A percentile compares a stretch with the other conserved stretches of the same genome.
Conservation (phyloP, 1,140 invertebrate genomes). For the Kradibia gibbosae region DNA sequence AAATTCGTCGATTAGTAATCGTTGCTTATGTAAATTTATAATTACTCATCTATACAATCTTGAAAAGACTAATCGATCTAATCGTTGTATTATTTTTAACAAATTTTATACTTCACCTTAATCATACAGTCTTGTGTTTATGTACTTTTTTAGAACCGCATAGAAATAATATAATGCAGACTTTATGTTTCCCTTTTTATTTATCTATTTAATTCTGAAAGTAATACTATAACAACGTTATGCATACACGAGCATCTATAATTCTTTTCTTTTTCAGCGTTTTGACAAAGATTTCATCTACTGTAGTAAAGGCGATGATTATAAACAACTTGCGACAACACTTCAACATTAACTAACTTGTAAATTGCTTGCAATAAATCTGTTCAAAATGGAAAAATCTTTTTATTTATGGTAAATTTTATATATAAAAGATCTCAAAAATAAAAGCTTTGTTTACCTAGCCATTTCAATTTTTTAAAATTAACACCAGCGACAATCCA, state of each 20-base stretch:
- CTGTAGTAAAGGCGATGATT: constrained; percentile 26
- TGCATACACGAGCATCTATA: not conserved
- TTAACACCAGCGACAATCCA: not conserved
- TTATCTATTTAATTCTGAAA: constrained; percentile 5
- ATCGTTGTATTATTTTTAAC: constrained; percentile 3
- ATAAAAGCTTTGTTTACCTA: constrained; percentile 8
- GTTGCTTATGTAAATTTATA: not conserved
- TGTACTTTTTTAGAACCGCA: not conserved
- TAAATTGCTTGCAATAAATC: constrained; percentile 20
- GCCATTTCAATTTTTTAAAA: not conserved
- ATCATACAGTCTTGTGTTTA: constrained; percentile 16
- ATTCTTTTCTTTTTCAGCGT: not conserved
- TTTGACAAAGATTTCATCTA: constrained; percentile 4
- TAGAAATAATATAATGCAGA: constrained; percentile 11
- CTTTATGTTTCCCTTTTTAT: not conserved
- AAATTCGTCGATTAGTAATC: not conserved
- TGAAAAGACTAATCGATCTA: not conserved
- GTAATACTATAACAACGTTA: not conserved
- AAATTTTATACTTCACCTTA: not conserved
- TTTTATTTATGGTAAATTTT: constrained; percentile 17
- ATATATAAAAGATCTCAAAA: constrained; percentile 32
- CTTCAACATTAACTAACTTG: constrained; percentile 24
- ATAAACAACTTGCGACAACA: constrained; percentile 19
- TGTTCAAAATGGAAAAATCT: constrained; percentile 2
- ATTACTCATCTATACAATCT: not conserved